A percentile compares a stretch with the other conserved stretches of the same genome.
These are phyloP conservation scores for Pogonomyrmex californicus DNA, from an alignment of 1,140 invertebrate species.

Conservation along the genomic window DNA sequence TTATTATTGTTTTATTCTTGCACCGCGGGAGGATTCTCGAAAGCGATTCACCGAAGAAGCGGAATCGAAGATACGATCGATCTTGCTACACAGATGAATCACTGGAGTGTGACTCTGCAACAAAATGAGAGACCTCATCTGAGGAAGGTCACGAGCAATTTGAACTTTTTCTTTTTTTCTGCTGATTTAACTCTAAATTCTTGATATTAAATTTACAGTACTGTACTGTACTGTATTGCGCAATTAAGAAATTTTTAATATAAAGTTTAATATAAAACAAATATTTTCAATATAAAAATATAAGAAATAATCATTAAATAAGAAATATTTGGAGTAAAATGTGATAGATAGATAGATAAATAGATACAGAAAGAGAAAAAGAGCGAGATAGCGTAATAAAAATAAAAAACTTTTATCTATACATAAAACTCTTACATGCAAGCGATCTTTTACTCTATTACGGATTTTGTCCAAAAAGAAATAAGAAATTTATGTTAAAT, in stretches of 20 bases:
- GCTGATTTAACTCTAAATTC: slow-evolving; percentile 19
- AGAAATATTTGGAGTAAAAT: not conserved
- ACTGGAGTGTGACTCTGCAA: slow-evolving; percentile 78
- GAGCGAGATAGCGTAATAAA: not conserved
- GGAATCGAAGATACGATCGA: slow-evolving; percentile 70
- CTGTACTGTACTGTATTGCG: not conserved
- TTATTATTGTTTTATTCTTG: slow-evolving; percentile 55
- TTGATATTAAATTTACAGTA: not conserved
- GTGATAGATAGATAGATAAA: too few species aligned
- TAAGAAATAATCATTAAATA: not conserved
- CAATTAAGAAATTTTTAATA: not conserved
- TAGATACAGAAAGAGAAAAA: too few species aligned
- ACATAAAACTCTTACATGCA: not conserved
- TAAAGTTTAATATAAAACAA: too few species aligned
- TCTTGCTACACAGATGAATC: slow-evolving; percentile 71
- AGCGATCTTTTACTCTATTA: not conserved
- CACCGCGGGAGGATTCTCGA: slow-evolving; percentile 46
- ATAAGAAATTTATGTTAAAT: not conserved
- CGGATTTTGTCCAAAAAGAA: not conserved
- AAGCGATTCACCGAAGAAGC: slow-evolving; percentile 50
- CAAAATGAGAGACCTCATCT: slow-evolving; percentile 73
- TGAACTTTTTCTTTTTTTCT: slow-evolving; percentile 70
- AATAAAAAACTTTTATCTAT: not conserved
- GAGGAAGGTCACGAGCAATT: slow-evolving; percentile 65
- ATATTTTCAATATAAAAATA: not conserved